Evolutionary conservation across 2,888 invertebrate species (phyloP), one percentile per base, ranked within the genome.

Genomic region (Gerris lacustris): DNA sequence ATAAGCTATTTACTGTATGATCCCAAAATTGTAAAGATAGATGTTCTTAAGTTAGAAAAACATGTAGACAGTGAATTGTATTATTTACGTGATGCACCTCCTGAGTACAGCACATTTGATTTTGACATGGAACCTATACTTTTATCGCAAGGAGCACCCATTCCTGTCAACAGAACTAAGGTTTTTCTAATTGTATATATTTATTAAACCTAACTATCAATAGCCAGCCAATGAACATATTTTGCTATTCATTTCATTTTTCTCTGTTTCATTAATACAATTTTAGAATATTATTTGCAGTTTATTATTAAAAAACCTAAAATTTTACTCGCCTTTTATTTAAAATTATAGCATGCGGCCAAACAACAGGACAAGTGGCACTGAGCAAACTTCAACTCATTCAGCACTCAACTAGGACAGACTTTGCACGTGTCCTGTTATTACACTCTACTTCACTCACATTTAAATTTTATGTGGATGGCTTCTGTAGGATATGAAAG

Each of bases 71-170:
- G 91, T 44, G 87, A 92, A 77, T 82, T 99, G 67, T 83, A 87
- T 17, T 99, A 98, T 79, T 84, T 99, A 68, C 83, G 92, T 76
- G 96, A 98, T 84, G 92, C 95, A 2, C 83, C 92, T 63, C 90
- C 89, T 0, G 92, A 97, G 80, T 96, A 91, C 80, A 94, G 94
- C 79, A 96, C 95, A 5, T 90, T 99, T 79, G 90, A 95, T 75
- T 84, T 91, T 71, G 91, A 97, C 78, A 93, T 98, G 93, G 92
- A 95, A 77, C 83, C 88, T 2, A 93, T 94, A 79, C 82, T 87
- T 71, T 80, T 90, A 63, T 87, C 90, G 2, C 91, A 93, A 78
- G 93, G 91, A 31, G 82, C 85, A 6, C 83, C 87, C 5, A 87
- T 95, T 0, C 94, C 94, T 4, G 77, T 96, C 0, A 96, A 96